Conservation (phyloP, 2,797 vertebrate genomes). For the Falco rusticolus region DNA sequence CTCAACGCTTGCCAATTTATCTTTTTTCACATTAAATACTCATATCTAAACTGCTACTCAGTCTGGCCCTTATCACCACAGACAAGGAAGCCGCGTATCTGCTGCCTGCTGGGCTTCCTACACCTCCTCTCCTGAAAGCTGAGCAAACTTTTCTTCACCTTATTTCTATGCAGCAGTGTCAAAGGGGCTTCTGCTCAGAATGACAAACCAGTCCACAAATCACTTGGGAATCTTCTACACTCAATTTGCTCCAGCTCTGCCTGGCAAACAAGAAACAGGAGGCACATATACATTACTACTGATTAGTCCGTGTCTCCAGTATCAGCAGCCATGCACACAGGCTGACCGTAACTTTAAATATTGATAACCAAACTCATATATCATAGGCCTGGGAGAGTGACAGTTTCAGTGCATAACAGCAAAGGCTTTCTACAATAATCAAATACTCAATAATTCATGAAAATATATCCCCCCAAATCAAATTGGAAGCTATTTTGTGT, state of each 20-base stretch:
- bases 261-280: conserved; percentile 31
- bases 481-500: conserved; percentile 81
- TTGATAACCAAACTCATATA: conserved; percentile 79
- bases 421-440: conserved; percentile 80
- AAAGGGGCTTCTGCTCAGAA: conserved; percentile 37
- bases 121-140: not conserved
- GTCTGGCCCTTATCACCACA: not conserved
- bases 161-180: conserved; percentile 33
- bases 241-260: conserved; percentile 22
- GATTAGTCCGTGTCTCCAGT: conserved; percentile 64
- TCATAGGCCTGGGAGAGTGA: conserved; percentile 73
- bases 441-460: conserved; percentile 84
- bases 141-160: not conserved
- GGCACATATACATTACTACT: conserved; percentile 51
- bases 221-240: conserved; percentile 37
- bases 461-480: conserved; percentile 80
- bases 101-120: not conserved
- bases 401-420: conserved; percentile 76
- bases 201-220: conserved; percentile 56
- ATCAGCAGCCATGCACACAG: conserved; percentile 51
- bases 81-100: not conserved
- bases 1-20: not conserved
- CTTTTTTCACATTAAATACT: not conserved
- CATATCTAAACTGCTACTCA: not conserved
- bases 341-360: conserved; percentile 79